Evolutionary conservation across 1,140 invertebrate genomes (phyloP), one percentile per base, ranked within the genome.

Genomic region (Hyposmocoma kahamanoa): DNA sequence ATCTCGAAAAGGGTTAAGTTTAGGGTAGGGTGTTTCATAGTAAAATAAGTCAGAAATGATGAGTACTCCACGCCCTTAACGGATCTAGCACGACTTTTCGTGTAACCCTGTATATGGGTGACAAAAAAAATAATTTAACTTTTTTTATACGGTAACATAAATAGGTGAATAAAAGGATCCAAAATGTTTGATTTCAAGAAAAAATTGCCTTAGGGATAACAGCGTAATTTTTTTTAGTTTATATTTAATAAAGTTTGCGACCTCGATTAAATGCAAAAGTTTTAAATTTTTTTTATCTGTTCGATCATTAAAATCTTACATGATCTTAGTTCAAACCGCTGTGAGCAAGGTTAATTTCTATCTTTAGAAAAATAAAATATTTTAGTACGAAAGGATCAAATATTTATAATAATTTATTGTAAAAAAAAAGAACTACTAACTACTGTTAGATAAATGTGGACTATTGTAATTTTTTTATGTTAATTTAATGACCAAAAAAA

Each of bases 241-340:
- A 65, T 81, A n/a, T n/a, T n/a, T n/a, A 88, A 86, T 85, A 86
- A 86, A 87, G 89, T 78, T 92, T 92, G 88, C 88, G 88, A 93
- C 91, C 90, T 93, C 91, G 91, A 93, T 84, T 87, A 84, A 82
- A 84, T 87, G 70, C 20, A 69, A 86, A 77, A 86, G 79, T 83
- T 90, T 78, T 86, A 83, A 72, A 68, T 81, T 88, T 89, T n/a
- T n/a, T n/a, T 87, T 86, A 90, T 92, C 90, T 93, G 91, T 92
- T 93, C 91, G 90, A 91, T 90, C 87, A 88, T 92, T 91, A 89
- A 91, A 90, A 86, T 89, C 84, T 90, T 92, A 92, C 91, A 91
- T 92, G 90, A 92, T 92, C 88, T 92, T 90, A 92, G 91, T 92
- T 70, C 56, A 73, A 64, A 66, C 60, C 67, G 90, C 89, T 78